Percentiles rank a stretch among this genome's conserved stretches.
Conservation (phyloP, 1,140 invertebrate genomes). For the Brachionus rubens region DNA sequence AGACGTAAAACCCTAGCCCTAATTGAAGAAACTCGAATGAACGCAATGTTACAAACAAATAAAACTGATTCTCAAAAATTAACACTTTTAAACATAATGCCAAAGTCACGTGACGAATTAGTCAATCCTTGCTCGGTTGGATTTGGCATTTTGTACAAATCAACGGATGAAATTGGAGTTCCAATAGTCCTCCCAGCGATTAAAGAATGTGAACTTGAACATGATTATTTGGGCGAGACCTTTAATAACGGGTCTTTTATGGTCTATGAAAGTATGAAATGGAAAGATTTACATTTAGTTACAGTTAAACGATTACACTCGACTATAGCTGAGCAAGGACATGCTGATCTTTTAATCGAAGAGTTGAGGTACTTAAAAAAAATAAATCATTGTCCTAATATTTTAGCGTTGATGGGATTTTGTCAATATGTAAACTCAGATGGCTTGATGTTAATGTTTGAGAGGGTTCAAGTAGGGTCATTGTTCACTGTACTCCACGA, state of each 20-base stretch:
- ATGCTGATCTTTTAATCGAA: constrained; percentile 58
- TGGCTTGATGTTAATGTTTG: constrained; percentile 58
- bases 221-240: constrained; percentile 22
- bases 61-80: constrained; percentile 11
- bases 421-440: constrained; percentile 58
- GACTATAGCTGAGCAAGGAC: constrained; percentile 49
- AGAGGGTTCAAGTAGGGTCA: constrained; percentile 57
- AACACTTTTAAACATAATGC: background rate
- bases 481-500: constrained; percentile 57
- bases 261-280: constrained; percentile 51
- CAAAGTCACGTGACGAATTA: constrained; percentile 22
- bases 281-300: constrained; percentile 54
- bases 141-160: constrained; percentile 22
- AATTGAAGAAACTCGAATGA: constrained; percentile 39
- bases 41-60: constrained; percentile 13
- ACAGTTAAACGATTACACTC: constrained; percentile 57
- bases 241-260: constrained; percentile 38
- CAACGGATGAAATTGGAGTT: constrained; percentile 10
- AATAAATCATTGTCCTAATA: constrained; percentile 52
- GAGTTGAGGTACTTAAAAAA: constrained; percentile 53
- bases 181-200: constrained; percentile 20
- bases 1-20: constrained; percentile 31
- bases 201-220: background rate
- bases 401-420: constrained; percentile 60
- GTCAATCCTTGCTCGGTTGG: constrained; percentile 40